phyloP scores from a whole-genome alignment of 2,113 vertebrate species.

The Pogona vitticeps region DNA sequence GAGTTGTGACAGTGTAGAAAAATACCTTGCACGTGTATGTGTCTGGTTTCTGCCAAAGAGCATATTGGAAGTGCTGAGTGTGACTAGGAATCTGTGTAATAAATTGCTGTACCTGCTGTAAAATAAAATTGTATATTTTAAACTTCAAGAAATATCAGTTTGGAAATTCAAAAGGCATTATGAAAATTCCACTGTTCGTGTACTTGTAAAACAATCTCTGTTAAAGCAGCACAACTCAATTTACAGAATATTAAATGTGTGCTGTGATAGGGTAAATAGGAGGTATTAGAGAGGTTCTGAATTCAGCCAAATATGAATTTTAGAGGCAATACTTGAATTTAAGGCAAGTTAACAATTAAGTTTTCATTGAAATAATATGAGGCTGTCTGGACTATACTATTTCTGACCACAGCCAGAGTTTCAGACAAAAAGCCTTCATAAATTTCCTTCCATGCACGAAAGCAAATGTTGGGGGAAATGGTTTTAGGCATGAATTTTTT shows the following conservation, averaged over 20 bases:
- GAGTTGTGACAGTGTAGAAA: neutral
- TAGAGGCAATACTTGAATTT: neutral
- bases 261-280: too few species aligned
- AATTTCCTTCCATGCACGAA: neutral
- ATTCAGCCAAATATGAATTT: neutral
- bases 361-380: neutral
- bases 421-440: neutral
- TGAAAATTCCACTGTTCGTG: neutral
- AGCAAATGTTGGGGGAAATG: neutral
- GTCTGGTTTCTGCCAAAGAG: neutral
- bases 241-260: neutral
- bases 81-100: neutral
- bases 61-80: neutral
- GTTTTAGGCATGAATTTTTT: neutral
- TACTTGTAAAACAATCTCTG: neutral
- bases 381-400: neutral
- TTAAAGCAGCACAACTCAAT: neutral
- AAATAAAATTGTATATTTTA: neutral
- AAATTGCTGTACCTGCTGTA: neutral
- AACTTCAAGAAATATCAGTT: neutral
- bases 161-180: neutral
- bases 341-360: neutral
- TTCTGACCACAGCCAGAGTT: neutral
- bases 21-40: neutral
- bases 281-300: neutral